Percentiles rank a stretch among this genome's conserved stretches.
Conservation (phyloP, 2,113 vertebrate species). For the Steatornis caripensis region DNA sequence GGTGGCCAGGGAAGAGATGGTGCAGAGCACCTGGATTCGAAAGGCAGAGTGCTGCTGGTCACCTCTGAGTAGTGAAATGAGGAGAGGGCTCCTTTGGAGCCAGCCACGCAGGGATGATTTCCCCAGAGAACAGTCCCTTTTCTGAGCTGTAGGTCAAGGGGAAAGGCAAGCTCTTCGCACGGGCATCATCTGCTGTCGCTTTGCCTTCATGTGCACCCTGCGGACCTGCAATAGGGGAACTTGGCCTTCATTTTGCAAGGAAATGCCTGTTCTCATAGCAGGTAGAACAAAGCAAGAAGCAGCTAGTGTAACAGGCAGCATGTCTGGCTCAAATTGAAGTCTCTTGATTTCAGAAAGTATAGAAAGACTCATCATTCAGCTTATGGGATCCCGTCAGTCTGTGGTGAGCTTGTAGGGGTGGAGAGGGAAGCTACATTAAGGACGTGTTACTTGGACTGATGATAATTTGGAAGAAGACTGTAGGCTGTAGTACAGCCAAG, state of each 20-base stretch:
- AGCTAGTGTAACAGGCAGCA: not conserved
- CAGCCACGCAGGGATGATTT: not conserved
- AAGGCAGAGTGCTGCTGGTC: not conserved
- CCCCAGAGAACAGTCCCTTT: not conserved
- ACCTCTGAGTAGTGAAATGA: not conserved
- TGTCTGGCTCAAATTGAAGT: not conserved
- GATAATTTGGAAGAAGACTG: not conserved
- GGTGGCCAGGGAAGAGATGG: not conserved
- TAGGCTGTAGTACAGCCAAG: not conserved
- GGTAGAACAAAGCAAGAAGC: not conserved
- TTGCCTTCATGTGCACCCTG: accelerated
- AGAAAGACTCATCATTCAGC: not conserved
- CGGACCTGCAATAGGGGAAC: not conserved
- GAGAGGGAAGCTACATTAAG: not conserved
- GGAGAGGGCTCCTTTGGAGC: not conserved
- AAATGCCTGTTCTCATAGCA: accelerated
- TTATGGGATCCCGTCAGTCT: not conserved
- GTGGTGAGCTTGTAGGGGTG: not conserved
- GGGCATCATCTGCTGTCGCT: not conserved
- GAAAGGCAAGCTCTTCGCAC: not conserved
- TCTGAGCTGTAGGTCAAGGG: not conserved
- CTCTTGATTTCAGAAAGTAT: not conserved
- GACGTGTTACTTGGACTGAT: not conserved
- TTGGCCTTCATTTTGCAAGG: not conserved
- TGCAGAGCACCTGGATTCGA: not conserved